Percentiles rank a stretch among this genome's conserved stretches.
These are phyloP conservation scores for Passer domesticus DNA, from an alignment of 2,113 vertebrate genomes.

Conservation along the genomic window DNA sequence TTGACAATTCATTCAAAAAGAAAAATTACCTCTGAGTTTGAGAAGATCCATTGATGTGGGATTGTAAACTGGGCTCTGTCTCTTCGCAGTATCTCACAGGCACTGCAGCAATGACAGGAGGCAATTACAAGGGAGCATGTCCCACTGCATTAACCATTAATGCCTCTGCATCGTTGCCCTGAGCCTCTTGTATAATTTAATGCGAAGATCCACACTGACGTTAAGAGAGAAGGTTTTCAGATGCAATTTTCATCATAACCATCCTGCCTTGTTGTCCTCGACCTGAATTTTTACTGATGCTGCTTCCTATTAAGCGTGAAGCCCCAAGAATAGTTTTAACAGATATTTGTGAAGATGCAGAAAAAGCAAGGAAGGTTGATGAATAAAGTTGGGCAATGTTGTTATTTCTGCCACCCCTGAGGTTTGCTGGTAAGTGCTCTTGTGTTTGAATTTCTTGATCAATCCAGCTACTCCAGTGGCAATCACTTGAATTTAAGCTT, in stretches of 20 bases:
- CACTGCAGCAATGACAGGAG: background rate
- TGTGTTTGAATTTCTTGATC: background rate
- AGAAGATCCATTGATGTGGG: background rate
- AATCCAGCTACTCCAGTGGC: rapidly evolving
- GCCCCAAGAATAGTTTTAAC: background rate
- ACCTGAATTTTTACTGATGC: conserved; percentile 29
- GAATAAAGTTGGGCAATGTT: background rate
- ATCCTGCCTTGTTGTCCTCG: background rate
- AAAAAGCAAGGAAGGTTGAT: background rate
- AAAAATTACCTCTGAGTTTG: background rate
- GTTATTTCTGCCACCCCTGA: background rate
- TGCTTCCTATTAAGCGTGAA: background rate
- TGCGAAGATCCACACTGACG: background rate
- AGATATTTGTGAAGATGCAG: background rate
- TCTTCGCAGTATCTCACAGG: background rate
- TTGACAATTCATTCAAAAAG: background rate
- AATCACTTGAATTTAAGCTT: background rate
- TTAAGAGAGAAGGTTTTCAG: conserved; percentile 53
- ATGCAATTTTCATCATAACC: conserved; percentile 39
- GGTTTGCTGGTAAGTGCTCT: background rate
- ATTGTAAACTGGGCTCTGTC: background rate
- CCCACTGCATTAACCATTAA: conserved; percentile 33
- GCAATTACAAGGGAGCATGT: background rate
- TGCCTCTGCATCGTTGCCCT: background rate
- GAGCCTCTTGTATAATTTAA: conserved; percentile 10